phyloP scores from a whole-genome alignment of 1,140 invertebrate species.

The Elymnias hypermnestra region DNA sequence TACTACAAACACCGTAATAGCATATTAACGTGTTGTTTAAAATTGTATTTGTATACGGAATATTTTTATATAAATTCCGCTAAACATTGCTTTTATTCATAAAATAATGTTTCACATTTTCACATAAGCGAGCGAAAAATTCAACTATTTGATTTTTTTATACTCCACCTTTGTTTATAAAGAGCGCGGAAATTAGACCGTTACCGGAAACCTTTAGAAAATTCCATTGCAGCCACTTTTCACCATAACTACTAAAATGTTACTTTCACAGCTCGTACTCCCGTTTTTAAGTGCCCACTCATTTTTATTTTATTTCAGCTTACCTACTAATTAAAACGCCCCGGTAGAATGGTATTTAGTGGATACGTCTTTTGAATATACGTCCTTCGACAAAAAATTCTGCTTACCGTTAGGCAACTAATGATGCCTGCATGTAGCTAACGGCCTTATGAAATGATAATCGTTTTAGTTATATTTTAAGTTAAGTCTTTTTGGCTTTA shows the following conservation, averaged over 20 bases:
- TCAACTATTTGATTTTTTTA: constrained; percentile 29
- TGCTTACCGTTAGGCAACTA: no score
- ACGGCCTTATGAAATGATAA: no score
- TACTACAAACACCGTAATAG: no score
- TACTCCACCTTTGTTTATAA: constrained; percentile 24
- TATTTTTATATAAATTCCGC: constrained; percentile 1
- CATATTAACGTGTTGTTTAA: no score
- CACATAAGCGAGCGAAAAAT: constrained; percentile 18
- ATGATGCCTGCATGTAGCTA: no score
- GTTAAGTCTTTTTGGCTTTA: no score
- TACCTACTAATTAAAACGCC: not conserved
- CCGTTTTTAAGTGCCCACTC: constrained; percentile 1
- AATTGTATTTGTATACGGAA: no score
- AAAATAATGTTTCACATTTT: constrained; percentile 19
- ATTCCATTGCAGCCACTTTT: constrained; percentile 25
- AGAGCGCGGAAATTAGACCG: constrained; percentile 33
- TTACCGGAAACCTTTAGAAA: constrained; percentile 30
- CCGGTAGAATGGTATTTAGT: no score
- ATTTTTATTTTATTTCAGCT: constrained; percentile 1
- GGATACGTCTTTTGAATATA: no score
- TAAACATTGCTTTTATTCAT: constrained; percentile 8
- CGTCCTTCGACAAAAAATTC: no score
- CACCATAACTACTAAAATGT: constrained; percentile 18
- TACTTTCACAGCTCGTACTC: constrained; percentile 11
- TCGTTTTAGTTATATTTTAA: no score